Conservation (phyloP, 2,113 vertebrate genomes). For the Atrichornis clamosus region DNA sequence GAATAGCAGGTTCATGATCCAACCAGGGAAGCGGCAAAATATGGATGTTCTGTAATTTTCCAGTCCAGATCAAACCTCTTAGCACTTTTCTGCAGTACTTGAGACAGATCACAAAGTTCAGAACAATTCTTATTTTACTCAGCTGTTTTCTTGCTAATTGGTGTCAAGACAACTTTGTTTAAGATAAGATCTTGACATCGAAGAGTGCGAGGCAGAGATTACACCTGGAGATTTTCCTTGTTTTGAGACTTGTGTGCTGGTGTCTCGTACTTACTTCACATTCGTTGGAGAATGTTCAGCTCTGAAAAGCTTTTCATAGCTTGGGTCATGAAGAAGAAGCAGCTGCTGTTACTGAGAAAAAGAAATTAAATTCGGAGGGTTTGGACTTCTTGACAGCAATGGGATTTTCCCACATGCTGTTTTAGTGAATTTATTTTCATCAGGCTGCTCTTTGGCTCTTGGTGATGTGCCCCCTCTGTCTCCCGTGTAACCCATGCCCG, state of each 20-base stretch:
- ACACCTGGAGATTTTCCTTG: neutral
- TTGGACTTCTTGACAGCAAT: neutral
- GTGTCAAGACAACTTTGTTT: neutral
- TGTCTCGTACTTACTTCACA: neutral
- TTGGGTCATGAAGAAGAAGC: neutral
- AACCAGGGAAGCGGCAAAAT: neutral
- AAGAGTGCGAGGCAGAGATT: neutral
- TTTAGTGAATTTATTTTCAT: neutral
- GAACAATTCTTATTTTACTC: neutral
- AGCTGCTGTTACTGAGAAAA: neutral
- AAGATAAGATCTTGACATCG: neutral
- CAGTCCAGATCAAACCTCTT: neutral
- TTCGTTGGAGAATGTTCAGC: neutral
- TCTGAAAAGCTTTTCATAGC: neutral
- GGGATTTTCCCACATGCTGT: neutral
- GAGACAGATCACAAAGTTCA: neutral
- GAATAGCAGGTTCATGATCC: neutral
- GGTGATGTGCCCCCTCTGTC: accelerated
- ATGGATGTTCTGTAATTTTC: neutral
- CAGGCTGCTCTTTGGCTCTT: accelerated
- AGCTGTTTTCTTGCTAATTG: neutral
- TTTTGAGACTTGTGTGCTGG: neutral
- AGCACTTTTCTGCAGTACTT: neutral
- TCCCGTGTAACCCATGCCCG: accelerated
- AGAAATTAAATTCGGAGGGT: neutral